Evolutionary conservation across 2,113 vertebrate genomes (phyloP).

Genomic region (Otis tarda): DNA sequence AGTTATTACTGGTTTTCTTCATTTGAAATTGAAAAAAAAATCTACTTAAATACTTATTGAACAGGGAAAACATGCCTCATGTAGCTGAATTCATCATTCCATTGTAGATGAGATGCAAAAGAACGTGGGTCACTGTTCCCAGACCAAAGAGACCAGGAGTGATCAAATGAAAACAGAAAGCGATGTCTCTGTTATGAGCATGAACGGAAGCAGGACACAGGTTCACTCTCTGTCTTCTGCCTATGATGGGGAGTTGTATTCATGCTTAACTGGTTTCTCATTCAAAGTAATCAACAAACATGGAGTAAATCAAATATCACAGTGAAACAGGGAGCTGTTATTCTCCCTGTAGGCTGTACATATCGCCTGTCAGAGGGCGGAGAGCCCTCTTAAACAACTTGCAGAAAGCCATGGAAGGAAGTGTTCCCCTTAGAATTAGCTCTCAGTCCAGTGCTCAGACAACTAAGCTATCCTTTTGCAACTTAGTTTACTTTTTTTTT

Average conservation of each 20-base stretch:
- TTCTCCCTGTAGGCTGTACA: background rate
- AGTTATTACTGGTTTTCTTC: background rate
- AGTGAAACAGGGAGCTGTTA: background rate
- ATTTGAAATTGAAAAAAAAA: background rate
- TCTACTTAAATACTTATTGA: background rate
- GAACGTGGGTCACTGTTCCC: background rate
- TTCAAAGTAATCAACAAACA: background rate
- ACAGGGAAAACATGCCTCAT: background rate
- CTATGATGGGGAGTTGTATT: background rate
- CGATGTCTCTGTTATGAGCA: background rate
- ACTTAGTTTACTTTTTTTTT: background rate
- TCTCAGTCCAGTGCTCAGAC: background rate
- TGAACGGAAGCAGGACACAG: background rate
- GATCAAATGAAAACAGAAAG: background rate
- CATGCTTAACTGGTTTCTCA: background rate
- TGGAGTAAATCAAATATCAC: rapidly evolving
- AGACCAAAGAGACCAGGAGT: background rate
- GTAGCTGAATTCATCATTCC: background rate
- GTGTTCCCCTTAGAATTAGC: background rate
- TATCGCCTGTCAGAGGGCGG: background rate
- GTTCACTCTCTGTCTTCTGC: background rate
- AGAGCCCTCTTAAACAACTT: background rate
- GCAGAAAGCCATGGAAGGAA: background rate
- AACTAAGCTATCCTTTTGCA: background rate
- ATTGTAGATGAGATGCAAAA: background rate